phyloP scores from a whole-genome alignment of 2,888 invertebrate genomes.

The Chironomus riparius region DNA sequence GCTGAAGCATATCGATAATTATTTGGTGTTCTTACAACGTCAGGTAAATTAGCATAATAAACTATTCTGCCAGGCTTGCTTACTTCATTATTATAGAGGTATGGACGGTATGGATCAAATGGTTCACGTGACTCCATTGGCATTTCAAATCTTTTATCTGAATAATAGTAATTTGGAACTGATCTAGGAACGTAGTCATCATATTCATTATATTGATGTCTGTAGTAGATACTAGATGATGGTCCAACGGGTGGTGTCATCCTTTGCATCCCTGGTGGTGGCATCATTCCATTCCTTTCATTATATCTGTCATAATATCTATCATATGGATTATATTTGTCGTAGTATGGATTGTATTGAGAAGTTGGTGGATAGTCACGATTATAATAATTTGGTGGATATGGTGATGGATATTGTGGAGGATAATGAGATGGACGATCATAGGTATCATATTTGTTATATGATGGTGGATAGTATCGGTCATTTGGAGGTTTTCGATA shows the following conservation, averaged over 20 bases:
- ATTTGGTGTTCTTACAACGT: constrained; percentile 51
- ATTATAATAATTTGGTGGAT: neutral
- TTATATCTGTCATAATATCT: neutral
- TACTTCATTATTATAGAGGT: constrained; percentile 18
- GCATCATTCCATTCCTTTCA: neutral
- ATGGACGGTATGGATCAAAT: neutral
- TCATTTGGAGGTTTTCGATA: constrained; percentile 16
- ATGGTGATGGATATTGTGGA: neutral
- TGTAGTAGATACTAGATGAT: constrained; percentile 33
- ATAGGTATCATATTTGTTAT: neutral
- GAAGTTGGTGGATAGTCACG: neutral
- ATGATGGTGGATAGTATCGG: constrained; percentile 7
- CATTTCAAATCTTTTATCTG: constrained; percentile 39
- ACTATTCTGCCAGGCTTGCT: constrained; percentile 46
- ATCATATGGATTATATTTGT: constrained; percentile 16
- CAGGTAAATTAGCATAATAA: constrained; percentile 61
- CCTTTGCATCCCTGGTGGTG: constrained; percentile 16
- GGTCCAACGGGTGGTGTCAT: neutral
- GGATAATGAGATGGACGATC: neutral
- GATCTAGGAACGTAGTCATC: constrained; percentile 36
- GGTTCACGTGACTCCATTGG: constrained; percentile 37
- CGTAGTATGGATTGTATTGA: neutral
- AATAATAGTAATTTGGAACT: constrained; percentile 40
- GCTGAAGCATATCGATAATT: constrained; percentile 46
- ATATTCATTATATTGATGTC: constrained; percentile 29